Evolutionary conservation across 1,140 invertebrate genomes (phyloP).

Genomic region (Leptinotarsa lineolata): DNA sequence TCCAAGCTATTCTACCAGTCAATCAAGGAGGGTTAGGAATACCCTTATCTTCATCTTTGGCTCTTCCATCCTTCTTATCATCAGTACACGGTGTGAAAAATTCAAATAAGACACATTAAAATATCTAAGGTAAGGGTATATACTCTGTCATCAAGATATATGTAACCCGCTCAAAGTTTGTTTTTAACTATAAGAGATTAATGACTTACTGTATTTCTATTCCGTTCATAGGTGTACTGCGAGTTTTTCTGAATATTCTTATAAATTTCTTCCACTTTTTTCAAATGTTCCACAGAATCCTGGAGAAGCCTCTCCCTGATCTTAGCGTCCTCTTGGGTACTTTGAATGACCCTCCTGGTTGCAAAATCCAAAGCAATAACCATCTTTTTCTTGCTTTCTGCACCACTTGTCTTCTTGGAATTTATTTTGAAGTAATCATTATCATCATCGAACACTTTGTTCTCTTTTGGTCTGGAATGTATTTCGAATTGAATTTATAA

Average conservation of each 20-base stretch:
- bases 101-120: too few species aligned
- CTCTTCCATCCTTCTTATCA: too few species aligned
- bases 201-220: slow-evolving; percentile 33
- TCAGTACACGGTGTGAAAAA: too few species aligned
- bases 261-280: slow-evolving; percentile 45
- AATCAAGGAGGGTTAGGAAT: too few species aligned
- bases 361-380: slow-evolving; percentile 81
- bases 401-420: slow-evolving; percentile 72
- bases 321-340: slow-evolving; percentile 43
- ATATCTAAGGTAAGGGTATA: too few species aligned
- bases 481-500: too few species aligned
- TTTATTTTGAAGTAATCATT: slow-evolving; percentile 88
- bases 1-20: too few species aligned
- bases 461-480: slow-evolving; percentile 58
- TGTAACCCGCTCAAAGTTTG: too few species aligned
- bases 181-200: not conserved
- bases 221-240: slow-evolving; percentile 21
- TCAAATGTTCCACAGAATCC: slow-evolving; percentile 45
- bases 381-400: slow-evolving; percentile 65
- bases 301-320: slow-evolving; percentile 42
- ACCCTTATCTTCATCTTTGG: too few species aligned
- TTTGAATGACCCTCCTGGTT: slow-evolving; percentile 61
- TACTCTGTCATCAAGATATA: too few species aligned
- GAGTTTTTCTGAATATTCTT: slow-evolving; percentile 43
- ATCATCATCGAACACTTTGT: slow-evolving; percentile 93